A percentile compares a stretch with the other conserved stretches of the same genome.
These are phyloP conservation scores for Corvus moneduloides DNA, from an alignment of 2,113 vertebrate genomes.

Conservation along the genomic window DNA sequence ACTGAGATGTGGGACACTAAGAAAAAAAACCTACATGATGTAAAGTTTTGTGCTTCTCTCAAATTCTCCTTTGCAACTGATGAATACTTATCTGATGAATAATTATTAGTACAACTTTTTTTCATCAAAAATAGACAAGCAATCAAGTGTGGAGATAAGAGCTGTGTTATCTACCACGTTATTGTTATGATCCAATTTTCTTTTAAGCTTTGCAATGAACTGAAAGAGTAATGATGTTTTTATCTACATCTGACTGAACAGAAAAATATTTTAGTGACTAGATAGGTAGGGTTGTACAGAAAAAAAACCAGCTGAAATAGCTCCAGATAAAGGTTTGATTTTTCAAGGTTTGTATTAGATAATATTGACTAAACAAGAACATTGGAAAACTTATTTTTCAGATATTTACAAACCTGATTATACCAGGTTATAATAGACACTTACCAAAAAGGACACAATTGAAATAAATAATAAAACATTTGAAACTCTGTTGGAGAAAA, in stretches of 20 bases:
- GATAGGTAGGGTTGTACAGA: background rate
- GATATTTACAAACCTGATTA: background rate
- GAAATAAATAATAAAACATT: constrained; percentile 90
- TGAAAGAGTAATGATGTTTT: background rate
- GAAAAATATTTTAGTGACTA: background rate
- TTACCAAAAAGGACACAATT: constrained; percentile 88
- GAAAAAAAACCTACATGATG: background rate
- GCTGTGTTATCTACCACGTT: background rate
- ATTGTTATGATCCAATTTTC: background rate
- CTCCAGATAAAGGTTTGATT: background rate
- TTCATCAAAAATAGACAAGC: background rate
- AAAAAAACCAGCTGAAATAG: background rate
- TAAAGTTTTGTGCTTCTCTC: background rate
- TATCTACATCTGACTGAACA: background rate
- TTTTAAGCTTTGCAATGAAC: background rate
- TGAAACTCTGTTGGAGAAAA: constrained; percentile 88
- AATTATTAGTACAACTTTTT: background rate
- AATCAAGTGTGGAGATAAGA: background rate
- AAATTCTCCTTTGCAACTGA: background rate
- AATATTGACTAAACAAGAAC: background rate
- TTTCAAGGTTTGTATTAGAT: background rate
- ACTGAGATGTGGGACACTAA: background rate
- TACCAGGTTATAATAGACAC: constrained; percentile 24
- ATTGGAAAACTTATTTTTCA: background rate
- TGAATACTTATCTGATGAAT: background rate